Conservation (phyloP, 2,888 invertebrate genomes). For the Sclerodermus sp. region DNA sequence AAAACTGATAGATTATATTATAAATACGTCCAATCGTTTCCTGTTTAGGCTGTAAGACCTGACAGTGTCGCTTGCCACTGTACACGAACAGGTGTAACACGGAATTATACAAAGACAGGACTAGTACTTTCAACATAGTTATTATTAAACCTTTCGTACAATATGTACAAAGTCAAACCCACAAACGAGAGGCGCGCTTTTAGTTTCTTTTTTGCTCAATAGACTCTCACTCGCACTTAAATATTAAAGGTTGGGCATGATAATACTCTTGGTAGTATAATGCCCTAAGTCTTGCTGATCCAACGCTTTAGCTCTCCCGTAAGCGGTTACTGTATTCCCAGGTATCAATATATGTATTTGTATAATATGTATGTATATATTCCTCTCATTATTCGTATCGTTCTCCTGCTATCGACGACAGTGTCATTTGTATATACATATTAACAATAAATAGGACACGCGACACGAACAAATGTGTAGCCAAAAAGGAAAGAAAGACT, state of each 20-base stretch:
- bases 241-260: constrained; percentile 58
- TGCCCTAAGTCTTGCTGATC: constrained; percentile 59
- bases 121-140: constrained; percentile 56
- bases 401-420: constrained; percentile 13
- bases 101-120: constrained; percentile 53
- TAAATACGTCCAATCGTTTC: background rate
- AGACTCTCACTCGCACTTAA: constrained; percentile 57
- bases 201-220: constrained; percentile 40
- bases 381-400: constrained; percentile 8
- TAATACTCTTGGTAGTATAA: constrained; percentile 58
- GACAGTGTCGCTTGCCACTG: constrained; percentile 14
- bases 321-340: constrained; percentile 51
- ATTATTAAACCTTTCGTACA: constrained; percentile 51
- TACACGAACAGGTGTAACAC: constrained; percentile 33
- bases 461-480: constrained; percentile 15
- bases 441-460: constrained; percentile 30
- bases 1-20: background rate
- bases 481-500: background rate
- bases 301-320: constrained; percentile 52
- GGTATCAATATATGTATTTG: constrained; percentile 41
- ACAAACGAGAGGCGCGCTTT: constrained; percentile 56
- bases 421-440: constrained; percentile 18
- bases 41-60: background rate
- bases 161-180: constrained; percentile 56
- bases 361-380: background rate